Evolutionary conservation across 1,140 invertebrate genomes (phyloP).

Genomic region (Temnothorax longispinosus): DNA sequence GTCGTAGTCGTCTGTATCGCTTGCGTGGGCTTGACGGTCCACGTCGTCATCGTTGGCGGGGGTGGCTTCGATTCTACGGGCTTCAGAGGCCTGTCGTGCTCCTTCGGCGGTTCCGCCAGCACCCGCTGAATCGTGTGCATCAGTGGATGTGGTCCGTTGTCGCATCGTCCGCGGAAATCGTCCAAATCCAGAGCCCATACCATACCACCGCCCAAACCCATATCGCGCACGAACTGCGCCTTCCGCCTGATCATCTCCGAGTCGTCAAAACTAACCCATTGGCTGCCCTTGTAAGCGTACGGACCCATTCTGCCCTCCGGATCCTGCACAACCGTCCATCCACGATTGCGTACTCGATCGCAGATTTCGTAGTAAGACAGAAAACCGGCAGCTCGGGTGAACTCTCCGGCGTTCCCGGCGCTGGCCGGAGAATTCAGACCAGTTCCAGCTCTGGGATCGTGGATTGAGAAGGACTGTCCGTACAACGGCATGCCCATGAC

Average conservation of each 20-base stretch:
- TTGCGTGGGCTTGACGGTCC: background rate
- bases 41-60: constrained; percentile 66
- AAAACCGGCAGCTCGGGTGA: constrained; percentile 93
- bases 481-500: constrained; percentile 97
- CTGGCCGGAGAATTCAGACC: constrained; percentile 91
- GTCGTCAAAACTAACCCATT: constrained; percentile 97
- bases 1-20: constrained; percentile 26
- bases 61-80: background rate
- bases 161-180: constrained; percentile 88
- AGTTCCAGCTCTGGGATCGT: constrained; percentile 82
- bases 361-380: constrained; percentile 97
- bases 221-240: constrained; percentile 90
- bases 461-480: constrained; percentile 93
- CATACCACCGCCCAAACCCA: constrained; percentile 94
- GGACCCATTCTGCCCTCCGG: constrained; percentile 92
- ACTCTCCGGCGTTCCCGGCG: constrained; percentile 92
- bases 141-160: constrained; percentile 91
- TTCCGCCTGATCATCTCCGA: constrained; percentile 92
- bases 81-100: constrained; percentile 76
- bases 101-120: constrained; percentile 85
- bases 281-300: constrained; percentile 93
- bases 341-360: constrained; percentile 90
- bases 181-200: constrained; percentile 93
- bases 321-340: constrained; percentile 93
- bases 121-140: constrained; percentile 90